Conservation (phyloP, 2,113 vertebrate genomes). For the Otus sunia region DNA sequence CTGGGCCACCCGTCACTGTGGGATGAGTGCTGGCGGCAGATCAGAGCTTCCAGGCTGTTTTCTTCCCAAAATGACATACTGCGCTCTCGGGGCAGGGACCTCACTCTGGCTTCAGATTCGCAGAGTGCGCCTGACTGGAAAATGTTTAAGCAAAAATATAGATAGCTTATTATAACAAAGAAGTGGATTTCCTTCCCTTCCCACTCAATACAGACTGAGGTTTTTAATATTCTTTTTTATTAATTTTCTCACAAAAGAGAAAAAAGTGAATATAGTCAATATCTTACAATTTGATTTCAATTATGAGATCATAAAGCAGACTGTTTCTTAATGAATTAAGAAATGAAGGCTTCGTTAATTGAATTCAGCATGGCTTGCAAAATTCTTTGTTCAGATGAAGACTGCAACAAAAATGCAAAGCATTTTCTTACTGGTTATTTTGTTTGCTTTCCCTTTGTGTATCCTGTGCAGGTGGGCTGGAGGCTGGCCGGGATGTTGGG, state of each 20-base stretch:
- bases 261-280: not conserved
- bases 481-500: not conserved
- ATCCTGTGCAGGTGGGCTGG: not conserved
- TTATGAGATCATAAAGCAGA: not conserved
- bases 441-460: not conserved
- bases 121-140: not conserved
- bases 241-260: slow-evolving; percentile 1
- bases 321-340: slow-evolving; percentile 26
- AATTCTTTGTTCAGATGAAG: not conserved
- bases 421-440: not conserved
- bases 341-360: not conserved
- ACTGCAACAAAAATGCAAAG: rapidly evolving
- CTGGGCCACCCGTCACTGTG: not conserved
- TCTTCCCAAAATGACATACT: not conserved
- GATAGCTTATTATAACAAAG: not conserved
- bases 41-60: not conserved
- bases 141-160: not conserved
- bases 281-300: not conserved
- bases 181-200: slow-evolving; percentile 4
- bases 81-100: not conserved
- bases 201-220: not conserved
- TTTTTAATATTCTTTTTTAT: not conserved
- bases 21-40: not conserved
- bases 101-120: not conserved
- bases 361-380: not conserved